phyloP scores from a whole-genome alignment of 1,140 invertebrate genomes.

The Cecropterus lyciades region DNA sequence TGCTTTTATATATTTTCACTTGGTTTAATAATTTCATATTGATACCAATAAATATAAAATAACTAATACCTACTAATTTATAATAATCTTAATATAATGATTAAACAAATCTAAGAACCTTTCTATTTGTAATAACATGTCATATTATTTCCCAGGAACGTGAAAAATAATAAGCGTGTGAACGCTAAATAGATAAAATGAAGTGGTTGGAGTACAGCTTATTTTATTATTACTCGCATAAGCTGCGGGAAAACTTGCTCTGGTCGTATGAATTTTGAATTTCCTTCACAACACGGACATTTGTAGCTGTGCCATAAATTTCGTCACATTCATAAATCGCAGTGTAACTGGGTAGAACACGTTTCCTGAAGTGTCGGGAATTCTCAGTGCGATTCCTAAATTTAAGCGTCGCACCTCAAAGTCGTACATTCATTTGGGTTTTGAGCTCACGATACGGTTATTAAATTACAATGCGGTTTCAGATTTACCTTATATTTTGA shows the following conservation, averaged over 20 bases:
- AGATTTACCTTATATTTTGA: too few relatives aligned
- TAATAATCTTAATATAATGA: too few relatives aligned
- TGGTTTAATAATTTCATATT: too few relatives aligned
- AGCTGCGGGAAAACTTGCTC: neutral
- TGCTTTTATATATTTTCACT: too few relatives aligned
- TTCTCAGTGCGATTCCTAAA: slow-evolving; percentile 7
- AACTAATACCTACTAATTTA: too few relatives aligned
- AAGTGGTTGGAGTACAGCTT: neutral
- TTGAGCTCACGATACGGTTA: neutral
- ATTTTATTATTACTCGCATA: neutral
- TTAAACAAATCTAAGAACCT: too few relatives aligned
- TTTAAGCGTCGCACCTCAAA: slow-evolving; percentile 4
- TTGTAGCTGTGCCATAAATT: slow-evolving; percentile 1
- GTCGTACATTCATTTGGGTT: neutral
- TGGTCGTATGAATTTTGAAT: neutral
- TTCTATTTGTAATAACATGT: too few relatives aligned
- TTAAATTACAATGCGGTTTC: too few relatives aligned
- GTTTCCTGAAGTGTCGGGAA: neutral
- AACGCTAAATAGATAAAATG: neutral
- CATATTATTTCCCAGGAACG: too few relatives aligned
- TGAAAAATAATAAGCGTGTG: too few relatives aligned
- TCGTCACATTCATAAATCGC: slow-evolving; percentile 8
- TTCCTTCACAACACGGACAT: slow-evolving; percentile 1
- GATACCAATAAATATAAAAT: too few relatives aligned
- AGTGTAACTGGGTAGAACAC: slow-evolving; percentile 4